Percentiles rank a stretch among this genome's conserved stretches.
These are phyloP conservation scores for Pachypsylla venusta DNA, from an alignment of 1,140 invertebrate species.

Conservation along the genomic window DNA sequence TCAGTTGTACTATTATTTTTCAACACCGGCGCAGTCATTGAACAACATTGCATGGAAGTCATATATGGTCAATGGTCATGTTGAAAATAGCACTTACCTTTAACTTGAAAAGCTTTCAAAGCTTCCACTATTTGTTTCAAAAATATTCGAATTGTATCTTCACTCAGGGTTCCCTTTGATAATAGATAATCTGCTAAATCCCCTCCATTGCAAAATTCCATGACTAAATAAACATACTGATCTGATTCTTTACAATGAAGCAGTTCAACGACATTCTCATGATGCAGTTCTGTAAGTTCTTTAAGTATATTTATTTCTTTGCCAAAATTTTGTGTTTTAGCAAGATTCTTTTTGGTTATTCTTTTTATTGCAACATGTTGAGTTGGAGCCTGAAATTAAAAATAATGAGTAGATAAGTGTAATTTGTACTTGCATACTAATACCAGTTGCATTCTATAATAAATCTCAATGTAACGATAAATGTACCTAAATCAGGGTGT, in stretches of 20 bases:
- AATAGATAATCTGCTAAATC: constrained; percentile 93
- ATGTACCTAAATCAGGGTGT: no score
- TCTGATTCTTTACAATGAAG: constrained; percentile 93
- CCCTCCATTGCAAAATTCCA: constrained; percentile 99
- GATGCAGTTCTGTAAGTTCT: constrained; percentile 89
- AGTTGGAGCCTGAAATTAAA: constrained; percentile 58
- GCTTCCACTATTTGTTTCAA: constrained; percentile 64
- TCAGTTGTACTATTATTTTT: no score
- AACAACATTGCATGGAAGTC: no score
- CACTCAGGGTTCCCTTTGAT: constrained; percentile 85
- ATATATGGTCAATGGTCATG: no score
- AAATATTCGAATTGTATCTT: constrained; percentile 92
- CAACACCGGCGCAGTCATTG: no score
- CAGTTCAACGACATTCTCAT: constrained; percentile 95
- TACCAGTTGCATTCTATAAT: no score
- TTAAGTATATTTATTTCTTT: constrained; percentile 98
- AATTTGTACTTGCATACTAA: no score
- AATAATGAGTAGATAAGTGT: constrained; percentile 18
- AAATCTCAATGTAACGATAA: no score
- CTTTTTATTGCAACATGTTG: constrained; percentile 90
- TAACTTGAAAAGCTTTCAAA: constrained; percentile 7
- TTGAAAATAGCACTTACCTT: no score
- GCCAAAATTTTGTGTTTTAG: constrained; percentile 90
- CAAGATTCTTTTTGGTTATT: constrained; percentile 92
- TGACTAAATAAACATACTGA: constrained; percentile 88